Evolutionary conservation across 1,140 invertebrate species (phyloP).

Genomic region (Musca vetustissima): DNA sequence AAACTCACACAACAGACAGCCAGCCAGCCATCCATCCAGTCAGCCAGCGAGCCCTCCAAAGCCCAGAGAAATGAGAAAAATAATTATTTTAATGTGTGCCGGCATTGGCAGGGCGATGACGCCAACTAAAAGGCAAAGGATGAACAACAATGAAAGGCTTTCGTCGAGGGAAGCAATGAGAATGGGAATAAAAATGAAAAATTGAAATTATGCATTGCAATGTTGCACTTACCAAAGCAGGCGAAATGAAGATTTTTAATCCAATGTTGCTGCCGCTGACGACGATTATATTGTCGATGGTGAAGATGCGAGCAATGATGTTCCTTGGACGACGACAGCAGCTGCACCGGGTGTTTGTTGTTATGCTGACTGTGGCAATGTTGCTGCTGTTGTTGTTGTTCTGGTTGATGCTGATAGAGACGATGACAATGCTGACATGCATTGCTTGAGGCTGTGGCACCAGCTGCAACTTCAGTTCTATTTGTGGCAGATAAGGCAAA

Average conservation of each 20-base stretch:
- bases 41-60: too few species aligned
- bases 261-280: conserved; percentile 2
- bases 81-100: conserved; percentile 19
- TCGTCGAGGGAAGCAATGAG: neutral
- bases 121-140: neutral
- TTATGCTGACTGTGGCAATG: neutral
- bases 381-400: neutral
- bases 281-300: neutral
- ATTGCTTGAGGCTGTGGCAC: conserved; percentile 2
- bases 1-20: too few species aligned
- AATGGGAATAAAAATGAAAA: neutral
- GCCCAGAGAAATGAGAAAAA: conserved; percentile 1
- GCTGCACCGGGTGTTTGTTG: too few species aligned
- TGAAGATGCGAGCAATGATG: conserved; percentile 5
- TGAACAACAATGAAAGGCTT: neutral
- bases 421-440: conserved; percentile 17
- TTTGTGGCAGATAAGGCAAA: too few species aligned
- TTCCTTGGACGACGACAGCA: neutral
- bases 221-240: conserved; percentile 18
- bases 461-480: neutral
- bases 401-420: conserved; percentile 1
- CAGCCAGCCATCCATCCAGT: too few species aligned
- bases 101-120: neutral
- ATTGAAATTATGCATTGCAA: conserved; percentile 6
- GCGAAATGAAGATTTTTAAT: conserved; percentile 22